phyloP scores from a whole-genome alignment of 1,140 invertebrate genomes.

The Onthophagus taurus region DNA sequence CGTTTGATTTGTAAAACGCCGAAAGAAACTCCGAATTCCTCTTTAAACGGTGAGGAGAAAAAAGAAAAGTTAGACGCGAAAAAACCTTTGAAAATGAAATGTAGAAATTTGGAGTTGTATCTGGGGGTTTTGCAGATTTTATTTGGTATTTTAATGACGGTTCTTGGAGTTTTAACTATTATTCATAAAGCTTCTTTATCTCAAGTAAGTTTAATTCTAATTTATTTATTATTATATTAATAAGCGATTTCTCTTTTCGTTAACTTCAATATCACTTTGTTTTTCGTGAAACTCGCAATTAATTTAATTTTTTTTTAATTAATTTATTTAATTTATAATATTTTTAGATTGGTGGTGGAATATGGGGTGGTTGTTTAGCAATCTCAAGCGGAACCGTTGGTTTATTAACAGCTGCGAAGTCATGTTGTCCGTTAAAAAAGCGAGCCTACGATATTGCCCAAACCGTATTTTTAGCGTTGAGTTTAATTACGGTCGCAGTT shows the following conservation, averaged over 20 bases:
- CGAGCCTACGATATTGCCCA: constrained; percentile 39
- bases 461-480: constrained; percentile 49
- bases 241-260: background rate
- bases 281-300: background rate
- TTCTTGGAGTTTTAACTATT: constrained; percentile 46
- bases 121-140: constrained; percentile 45
- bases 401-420: constrained; percentile 46
- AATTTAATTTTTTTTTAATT: no score
- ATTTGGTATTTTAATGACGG: constrained; percentile 46
- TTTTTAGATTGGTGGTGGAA: constrained; percentile 43
- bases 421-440: constrained; percentile 43
- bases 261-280: background rate
- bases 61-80: constrained; percentile 29
- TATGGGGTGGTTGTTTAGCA: constrained; percentile 51
- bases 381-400: constrained; percentile 46
- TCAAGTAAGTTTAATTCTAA: constrained; percentile 35
- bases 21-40: constrained; percentile 34
- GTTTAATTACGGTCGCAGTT: constrained; percentile 45
- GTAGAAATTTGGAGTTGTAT: constrained; percentile 36
- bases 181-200: constrained; percentile 46
- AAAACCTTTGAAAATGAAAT: constrained; percentile 19
- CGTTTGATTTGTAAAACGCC: constrained; percentile 47
- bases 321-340: no score
- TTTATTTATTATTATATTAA: background rate
- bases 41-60: constrained; percentile 23